phyloP scores from a whole-genome alignment of 1,140 invertebrate genomes.

The Pinna nobilis region DNA sequence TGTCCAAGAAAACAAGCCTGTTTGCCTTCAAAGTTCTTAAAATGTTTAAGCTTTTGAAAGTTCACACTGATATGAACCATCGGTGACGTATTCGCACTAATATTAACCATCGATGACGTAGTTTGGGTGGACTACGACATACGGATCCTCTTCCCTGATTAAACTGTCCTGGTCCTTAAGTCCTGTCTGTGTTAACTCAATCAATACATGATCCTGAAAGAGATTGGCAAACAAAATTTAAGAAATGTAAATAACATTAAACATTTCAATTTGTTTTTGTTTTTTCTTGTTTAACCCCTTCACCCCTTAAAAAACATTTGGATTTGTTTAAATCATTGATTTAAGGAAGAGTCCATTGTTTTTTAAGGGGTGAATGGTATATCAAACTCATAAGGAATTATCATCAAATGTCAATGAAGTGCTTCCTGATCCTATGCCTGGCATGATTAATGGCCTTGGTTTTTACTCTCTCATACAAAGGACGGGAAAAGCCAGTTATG shows the following conservation, averaged over 20 bases:
- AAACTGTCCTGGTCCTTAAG: slow-evolving; percentile 72
- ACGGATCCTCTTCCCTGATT: slow-evolving; percentile 85
- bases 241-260: no score
- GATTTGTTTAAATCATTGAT: no score
- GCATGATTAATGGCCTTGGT: no score
- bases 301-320: no score
- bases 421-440: no score
- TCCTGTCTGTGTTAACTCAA: slow-evolving; percentile 86
- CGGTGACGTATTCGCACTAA: background rate
- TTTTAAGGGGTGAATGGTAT: no score
- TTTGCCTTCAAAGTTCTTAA: background rate
- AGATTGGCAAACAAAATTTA: background rate
- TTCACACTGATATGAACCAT: background rate
- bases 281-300: background rate
- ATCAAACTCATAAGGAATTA: no score
- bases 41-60: background rate
- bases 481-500: no score
- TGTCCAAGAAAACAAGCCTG: background rate
- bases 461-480: no score
- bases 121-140: slow-evolving; percentile 96
- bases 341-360: no score
- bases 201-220: slow-evolving; percentile 91
- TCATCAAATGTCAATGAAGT: no score
- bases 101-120: slow-evolving; percentile 84
- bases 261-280: background rate